A percentile compares a stretch with the other conserved stretches of the same genome.
Conservation (phyloP, 2,113 vertebrate genomes). For the Ranitomeya imitator region DNA sequence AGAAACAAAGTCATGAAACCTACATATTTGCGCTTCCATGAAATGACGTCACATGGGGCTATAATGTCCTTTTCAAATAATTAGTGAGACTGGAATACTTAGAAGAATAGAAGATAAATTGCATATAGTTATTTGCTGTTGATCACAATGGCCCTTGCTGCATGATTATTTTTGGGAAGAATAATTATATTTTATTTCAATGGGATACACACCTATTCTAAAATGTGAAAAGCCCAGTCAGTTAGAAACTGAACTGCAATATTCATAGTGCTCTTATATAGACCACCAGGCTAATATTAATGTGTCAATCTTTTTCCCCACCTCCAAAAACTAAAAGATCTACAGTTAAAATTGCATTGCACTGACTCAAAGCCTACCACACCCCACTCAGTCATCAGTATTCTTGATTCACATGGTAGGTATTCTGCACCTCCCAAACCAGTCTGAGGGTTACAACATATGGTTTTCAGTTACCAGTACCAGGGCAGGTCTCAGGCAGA, state of each 20-base stretch:
- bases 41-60: not conserved
- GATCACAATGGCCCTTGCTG: not conserved
- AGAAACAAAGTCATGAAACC: not conserved
- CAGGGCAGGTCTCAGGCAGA: not conserved
- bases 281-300: conserved; percentile 10
- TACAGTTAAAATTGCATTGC: not conserved
- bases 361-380: conserved; percentile 27
- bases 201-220: not conserved
- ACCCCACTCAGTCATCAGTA: conserved; percentile 10
- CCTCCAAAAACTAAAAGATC: not conserved
- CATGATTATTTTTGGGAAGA: not conserved
- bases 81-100: not conserved
- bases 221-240: not conserved
- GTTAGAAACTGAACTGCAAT: not conserved
- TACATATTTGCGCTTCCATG: not conserved
- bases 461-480: not conserved
- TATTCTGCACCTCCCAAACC: not conserved
- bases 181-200: not conserved
- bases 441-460: not conserved
- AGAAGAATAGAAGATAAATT: not conserved
- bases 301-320: not conserved
- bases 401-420: conserved; percentile 34
- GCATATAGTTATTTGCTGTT: not conserved
- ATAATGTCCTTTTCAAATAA: not conserved
- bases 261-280: not conserved